Evolutionary conservation across 2,888 invertebrate species (phyloP).

Genomic region (Ophion slaviceki): DNA sequence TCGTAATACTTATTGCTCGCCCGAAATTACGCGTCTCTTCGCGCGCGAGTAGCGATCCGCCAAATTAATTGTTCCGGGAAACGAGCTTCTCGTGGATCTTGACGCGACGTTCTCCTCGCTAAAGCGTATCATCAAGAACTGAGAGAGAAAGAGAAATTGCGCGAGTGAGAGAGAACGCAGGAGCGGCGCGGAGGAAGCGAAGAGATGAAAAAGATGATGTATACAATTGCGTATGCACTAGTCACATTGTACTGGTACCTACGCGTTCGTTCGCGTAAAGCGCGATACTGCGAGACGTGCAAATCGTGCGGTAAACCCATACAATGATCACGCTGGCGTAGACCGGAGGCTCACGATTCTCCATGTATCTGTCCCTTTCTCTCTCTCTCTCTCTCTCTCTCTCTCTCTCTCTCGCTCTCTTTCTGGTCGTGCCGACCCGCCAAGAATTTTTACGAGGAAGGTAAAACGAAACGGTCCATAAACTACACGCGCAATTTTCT

Average conservation of each 20-base stretch:
- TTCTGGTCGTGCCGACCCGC: constrained; percentile 50
- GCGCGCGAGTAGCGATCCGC: background rate
- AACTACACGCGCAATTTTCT: constrained; percentile 73
- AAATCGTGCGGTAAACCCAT: constrained; percentile 36
- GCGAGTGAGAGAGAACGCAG: background rate
- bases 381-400: constrained; percentile 24
- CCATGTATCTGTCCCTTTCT: constrained; percentile 15
- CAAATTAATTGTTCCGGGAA: constrained; percentile 56
- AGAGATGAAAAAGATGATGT: constrained; percentile 58
- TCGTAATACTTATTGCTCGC: constrained; percentile 24
- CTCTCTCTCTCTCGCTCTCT: constrained; percentile 36
- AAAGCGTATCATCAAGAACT: constrained; percentile 11
- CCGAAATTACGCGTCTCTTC: constrained; percentile 37
- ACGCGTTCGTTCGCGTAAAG: constrained; percentile 34
- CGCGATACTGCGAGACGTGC: constrained; percentile 24
- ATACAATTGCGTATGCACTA: constrained; percentile 11
- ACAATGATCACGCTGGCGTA: constrained; percentile 8
- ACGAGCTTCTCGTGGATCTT: constrained; percentile 13
- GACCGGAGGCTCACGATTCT: constrained; percentile 14
- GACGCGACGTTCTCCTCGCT: constrained; percentile 2
- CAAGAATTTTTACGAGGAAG: constrained; percentile 76
- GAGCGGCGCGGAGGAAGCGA: constrained; percentile 57
- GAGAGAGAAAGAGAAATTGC: constrained; percentile 29
- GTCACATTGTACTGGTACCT: constrained; percentile 25
- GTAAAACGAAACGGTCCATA: constrained; percentile 78